A percentile compares a stretch with the other conserved stretches of the same genome.
Conservation (phyloP, 2,888 invertebrate species). For the Oeneis ivallda region DNA sequence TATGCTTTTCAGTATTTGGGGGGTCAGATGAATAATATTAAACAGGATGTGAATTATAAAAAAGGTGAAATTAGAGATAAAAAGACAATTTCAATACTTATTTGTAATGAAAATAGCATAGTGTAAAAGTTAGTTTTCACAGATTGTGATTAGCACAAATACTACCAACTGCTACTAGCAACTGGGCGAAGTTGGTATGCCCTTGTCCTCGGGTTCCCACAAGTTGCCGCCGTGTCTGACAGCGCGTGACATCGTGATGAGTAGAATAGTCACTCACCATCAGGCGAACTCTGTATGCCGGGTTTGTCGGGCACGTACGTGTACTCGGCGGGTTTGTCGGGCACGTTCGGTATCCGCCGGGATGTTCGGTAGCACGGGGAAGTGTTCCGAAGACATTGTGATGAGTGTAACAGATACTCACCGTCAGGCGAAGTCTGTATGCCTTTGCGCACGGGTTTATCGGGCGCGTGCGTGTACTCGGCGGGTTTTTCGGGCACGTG, state of each 20-base stretch:
- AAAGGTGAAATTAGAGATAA: not conserved
- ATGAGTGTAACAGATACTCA: conserved; percentile 31
- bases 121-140: not conserved
- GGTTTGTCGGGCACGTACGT: conserved; percentile 1
- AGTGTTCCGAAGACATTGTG: not conserved
- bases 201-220: not conserved
- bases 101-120: not conserved
- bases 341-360: not conserved
- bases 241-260: not conserved
- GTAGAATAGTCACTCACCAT: conserved; percentile 29
- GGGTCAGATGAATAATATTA: not conserved
- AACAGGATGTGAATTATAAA: not conserved
- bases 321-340: not conserved
- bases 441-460: conserved; percentile 5
- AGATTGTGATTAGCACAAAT: not conserved
- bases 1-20: not conserved
- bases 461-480: not conserved
- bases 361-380: not conserved
- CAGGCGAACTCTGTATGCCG: conserved; percentile 7
- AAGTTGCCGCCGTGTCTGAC: not conserved
- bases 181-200: conserved; percentile 52
- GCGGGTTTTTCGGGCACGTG: conserved; percentile 74
- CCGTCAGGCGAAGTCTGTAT: conserved; percentile 12
- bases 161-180: not conserved
- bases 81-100: not conserved